Conservation (phyloP, 2,113 vertebrate genomes). For the Epinephelus lanceolatus region DNA sequence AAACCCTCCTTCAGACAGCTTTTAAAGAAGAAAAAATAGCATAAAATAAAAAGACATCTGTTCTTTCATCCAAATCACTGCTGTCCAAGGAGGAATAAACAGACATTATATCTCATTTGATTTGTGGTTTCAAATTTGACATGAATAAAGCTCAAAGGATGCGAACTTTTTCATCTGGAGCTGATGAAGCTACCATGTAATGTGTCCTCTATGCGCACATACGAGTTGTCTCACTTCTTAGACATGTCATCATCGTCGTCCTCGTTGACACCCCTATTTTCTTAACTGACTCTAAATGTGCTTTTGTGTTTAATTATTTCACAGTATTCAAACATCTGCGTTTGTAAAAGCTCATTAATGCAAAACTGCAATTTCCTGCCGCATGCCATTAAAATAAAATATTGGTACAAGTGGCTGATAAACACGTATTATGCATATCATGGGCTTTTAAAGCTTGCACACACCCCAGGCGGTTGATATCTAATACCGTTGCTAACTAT, state of each 20-base stretch:
- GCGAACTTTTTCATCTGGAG: slow-evolving; percentile 25
- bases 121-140: slow-evolving; percentile 29
- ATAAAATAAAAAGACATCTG: slow-evolving; percentile 21
- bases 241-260: neutral
- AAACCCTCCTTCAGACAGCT: slow-evolving; percentile 17
- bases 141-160: neutral
- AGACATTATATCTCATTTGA: slow-evolving; percentile 31
- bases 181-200: slow-evolving; percentile 5
- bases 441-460: slow-evolving; percentile 40
- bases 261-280: neutral
- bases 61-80: slow-evolving; percentile 6
- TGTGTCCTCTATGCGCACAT: neutral
- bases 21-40: neutral
- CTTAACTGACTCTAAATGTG: neutral
- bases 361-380: slow-evolving; percentile 45
- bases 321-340: neutral
- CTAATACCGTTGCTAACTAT: slow-evolving; percentile 25
- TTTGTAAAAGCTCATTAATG: slow-evolving; percentile 49
- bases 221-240: neutral
- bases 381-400: slow-evolving; percentile 45
- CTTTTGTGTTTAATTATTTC: slow-evolving; percentile 14
- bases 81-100: neutral
- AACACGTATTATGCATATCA: slow-evolving; percentile 35
- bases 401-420: slow-evolving; percentile 41
- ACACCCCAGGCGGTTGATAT: slow-evolving; percentile 38